These are phyloP conservation scores for Phalacrocorax aristotelis DNA, from an alignment of 2,113 vertebrate genomes.

Conservation along the genomic window DNA sequence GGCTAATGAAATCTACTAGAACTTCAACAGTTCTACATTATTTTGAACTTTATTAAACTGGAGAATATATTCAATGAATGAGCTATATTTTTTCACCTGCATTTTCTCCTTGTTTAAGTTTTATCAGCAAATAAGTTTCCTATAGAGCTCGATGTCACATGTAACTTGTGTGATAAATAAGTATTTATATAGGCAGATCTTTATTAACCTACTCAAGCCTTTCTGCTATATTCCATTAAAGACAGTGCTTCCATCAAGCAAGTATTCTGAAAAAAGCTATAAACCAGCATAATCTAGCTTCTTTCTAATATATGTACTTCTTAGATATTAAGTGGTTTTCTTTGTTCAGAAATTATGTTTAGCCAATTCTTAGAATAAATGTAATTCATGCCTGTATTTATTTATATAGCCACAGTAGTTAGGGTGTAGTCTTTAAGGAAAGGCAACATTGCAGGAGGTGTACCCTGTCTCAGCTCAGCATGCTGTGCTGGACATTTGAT, in stretches of 20 bases:
- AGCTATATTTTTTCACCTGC: background rate
- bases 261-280: background rate
- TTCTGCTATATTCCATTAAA: background rate
- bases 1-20: background rate
- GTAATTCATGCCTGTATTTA: background rate
- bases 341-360: background rate
- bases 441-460: background rate
- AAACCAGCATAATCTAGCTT: background rate
- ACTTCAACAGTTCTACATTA: background rate
- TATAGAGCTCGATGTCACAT: background rate
- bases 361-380: background rate
- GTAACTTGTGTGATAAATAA: background rate
- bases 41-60: background rate
- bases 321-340: background rate
- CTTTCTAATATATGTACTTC: background rate
- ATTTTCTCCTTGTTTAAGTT: background rate
- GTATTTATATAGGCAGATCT: background rate
- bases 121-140: background rate
- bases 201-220: background rate
- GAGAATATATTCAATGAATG: background rate
- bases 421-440: background rate
- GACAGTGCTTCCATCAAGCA: background rate
- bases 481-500: background rate
- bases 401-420: background rate
- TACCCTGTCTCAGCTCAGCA: background rate